Evolutionary conservation across 1,140 invertebrate genomes (phyloP), one percentile per base, ranked within the genome.

Genomic region (Drosophila tsacasi): DNA sequence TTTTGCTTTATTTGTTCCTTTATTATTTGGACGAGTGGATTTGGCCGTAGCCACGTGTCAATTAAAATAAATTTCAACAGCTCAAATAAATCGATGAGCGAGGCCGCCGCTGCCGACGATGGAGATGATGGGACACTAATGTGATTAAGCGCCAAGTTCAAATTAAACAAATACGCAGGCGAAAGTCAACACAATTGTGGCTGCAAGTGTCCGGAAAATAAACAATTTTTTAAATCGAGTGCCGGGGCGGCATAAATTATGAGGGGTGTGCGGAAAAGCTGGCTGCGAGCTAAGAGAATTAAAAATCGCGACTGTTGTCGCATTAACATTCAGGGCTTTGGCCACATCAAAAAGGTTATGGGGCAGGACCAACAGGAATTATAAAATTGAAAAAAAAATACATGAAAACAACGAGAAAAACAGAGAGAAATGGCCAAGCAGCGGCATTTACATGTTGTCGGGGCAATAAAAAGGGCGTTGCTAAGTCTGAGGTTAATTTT

Each of bases 401-500:
- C 32, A 13, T 5, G 42, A 27, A 27, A 49, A 49, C 7, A 23
- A 12, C 23, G 44, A 10, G 15, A 27, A 27, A 27, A 10, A 10
- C 30, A 5, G 27, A 21, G 30, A 50, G 42, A 37, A 55, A 55
- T 52, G 23, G 23, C 55, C 44, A 68, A 76, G 19, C 76, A 54
- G 47, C 76, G 54, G 47, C 65, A 76, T 83, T 79, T 79, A 60
- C 81, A 79, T 76, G 73, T 71, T 76, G 71, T 61, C 55, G 27
- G 37, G 68, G 71, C 46, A 52, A 61, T 73, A 74, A 74, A 74
- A 73, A 57, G 54, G 71, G 71, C 71, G 66, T 54, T 82, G 76
- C 83, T 83, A 86, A 86, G 83, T 86, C 83, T 86, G 83, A 86
- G 83, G 83, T 87, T 87, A 86, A 86, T 86, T 86, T 86, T 78